These are phyloP conservation scores for Lepeophtheirus salmonis DNA, from an alignment of 1,140 invertebrate species.

Conservation along the genomic window DNA sequence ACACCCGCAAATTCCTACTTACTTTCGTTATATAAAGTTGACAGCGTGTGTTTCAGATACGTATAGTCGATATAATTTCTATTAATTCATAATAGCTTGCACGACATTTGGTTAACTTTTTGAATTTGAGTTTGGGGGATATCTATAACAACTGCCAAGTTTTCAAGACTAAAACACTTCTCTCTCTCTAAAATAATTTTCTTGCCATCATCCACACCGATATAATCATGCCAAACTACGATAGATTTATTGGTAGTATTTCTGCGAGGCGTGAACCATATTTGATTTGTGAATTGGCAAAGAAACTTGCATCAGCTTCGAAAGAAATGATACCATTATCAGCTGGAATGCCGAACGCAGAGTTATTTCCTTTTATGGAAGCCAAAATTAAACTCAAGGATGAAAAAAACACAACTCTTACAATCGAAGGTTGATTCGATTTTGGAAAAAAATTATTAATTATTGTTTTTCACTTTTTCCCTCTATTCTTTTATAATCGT, in stretches of 20 bases:
- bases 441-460: not conserved
- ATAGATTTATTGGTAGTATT: not conserved
- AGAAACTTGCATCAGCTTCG: constrained; percentile 40
- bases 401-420: constrained; percentile 26
- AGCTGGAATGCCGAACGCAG: constrained; percentile 53
- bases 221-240: not conserved
- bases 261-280: constrained; percentile 11
- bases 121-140: no score
- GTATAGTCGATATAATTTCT: no score
- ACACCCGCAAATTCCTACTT: no score
- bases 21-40: no score
- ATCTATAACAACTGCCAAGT: no score
- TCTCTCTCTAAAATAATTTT: no score
- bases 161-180: no score
- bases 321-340: constrained; percentile 48
- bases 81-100: no score
- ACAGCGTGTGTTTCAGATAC: no score
- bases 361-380: constrained; percentile 48
- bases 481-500: not conserved
- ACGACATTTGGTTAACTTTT: no score
- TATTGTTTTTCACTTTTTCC: not conserved
- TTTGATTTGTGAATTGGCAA: constrained; percentile 25
- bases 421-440: not conserved
- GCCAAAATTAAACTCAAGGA: constrained; percentile 41
- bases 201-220: no score